A percentile compares a stretch with the other conserved stretches of the same genome.
phyloP scores from a whole-genome alignment of 2,797 vertebrate species.

The Diplodus sargus region DNA sequence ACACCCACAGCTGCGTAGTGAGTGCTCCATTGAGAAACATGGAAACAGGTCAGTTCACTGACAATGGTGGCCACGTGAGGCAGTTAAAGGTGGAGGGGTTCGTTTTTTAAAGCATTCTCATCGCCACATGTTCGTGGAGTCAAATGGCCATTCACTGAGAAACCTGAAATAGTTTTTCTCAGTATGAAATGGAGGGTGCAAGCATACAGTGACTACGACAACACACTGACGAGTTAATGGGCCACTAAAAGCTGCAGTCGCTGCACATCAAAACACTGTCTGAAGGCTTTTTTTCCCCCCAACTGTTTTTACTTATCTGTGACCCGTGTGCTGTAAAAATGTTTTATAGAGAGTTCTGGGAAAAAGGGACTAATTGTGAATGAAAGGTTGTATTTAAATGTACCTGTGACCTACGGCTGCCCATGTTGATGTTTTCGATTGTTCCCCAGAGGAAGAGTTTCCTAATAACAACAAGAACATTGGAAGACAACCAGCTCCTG shows the following conservation, averaged over 20 bases:
- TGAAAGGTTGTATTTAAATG: slow-evolving; percentile 57
- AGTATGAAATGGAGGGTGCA: slow-evolving; percentile 40
- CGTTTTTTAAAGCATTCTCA: slow-evolving; percentile 10
- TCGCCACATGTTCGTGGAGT: slow-evolving; percentile 7
- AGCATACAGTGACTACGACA: slow-evolving; percentile 25
- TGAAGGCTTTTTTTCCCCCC: slow-evolving; percentile 18
- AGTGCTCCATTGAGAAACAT: slow-evolving; percentile 68
- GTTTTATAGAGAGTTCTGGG: slow-evolving; percentile 68
- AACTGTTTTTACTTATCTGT: slow-evolving; percentile 57
- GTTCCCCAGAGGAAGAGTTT: slow-evolving; percentile 16
- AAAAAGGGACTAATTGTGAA: slow-evolving; percentile 62
- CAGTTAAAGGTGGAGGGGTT: slow-evolving; percentile 22
- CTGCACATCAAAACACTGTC: slow-evolving; percentile 46
- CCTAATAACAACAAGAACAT: slow-evolving; percentile 26
- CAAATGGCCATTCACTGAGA: slow-evolving; percentile 41
- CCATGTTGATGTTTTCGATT: slow-evolving; percentile 40
- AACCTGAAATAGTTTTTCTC: slow-evolving; percentile 27
- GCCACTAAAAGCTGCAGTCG: slow-evolving; percentile 33
- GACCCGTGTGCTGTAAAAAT: slow-evolving; percentile 57
- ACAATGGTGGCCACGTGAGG: slow-evolving; percentile 25
- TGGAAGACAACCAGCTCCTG: slow-evolving; percentile 27
- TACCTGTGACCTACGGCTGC: slow-evolving; percentile 47
- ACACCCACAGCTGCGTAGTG: slow-evolving; percentile 38
- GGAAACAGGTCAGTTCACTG: slow-evolving; percentile 31
- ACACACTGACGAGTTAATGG: slow-evolving; percentile 39